Evolutionary conservation across 2,797 vertebrate genomes (phyloP).

Genomic region (Chelonia mydas): DNA sequence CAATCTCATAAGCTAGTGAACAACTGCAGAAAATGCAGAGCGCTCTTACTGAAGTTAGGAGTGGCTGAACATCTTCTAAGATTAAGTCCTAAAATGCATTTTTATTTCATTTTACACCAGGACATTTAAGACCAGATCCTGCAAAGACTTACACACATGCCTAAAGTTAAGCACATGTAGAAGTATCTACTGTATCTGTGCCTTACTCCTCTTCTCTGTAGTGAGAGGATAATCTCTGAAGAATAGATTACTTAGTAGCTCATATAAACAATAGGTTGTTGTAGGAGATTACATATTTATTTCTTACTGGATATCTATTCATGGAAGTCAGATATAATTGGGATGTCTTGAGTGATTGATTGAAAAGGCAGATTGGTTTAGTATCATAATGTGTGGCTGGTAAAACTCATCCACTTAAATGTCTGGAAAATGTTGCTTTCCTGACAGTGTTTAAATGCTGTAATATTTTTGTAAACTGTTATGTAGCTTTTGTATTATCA

Average conservation of each 20-base stretch:
- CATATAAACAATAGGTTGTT: not conserved
- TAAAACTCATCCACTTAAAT: conserved; percentile 15
- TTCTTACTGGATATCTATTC: not conserved
- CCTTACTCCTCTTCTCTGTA: not conserved
- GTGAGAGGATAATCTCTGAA: not conserved
- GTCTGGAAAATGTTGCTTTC: not conserved
- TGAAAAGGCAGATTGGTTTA: not conserved
- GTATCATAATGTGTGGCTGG: not conserved
- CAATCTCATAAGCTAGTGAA: not conserved
- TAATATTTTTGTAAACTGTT: not conserved
- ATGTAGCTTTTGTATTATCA: conserved; percentile 26
- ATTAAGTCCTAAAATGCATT: not conserved
- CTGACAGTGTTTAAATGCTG: not conserved
- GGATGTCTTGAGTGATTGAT: not conserved
- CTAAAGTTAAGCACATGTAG: not conserved
- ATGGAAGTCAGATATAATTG: not conserved
- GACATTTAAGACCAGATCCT: not conserved
- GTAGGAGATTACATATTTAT: not conserved
- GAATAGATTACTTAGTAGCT: not conserved
- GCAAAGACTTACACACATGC: not conserved
- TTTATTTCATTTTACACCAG: not conserved
- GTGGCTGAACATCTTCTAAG: not conserved
- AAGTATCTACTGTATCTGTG: not conserved
- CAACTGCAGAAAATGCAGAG: not conserved
- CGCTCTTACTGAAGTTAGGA: not conserved